Evolutionary conservation across 2,113 vertebrate genomes (phyloP), one percentile per base, ranked within the genome.

Genomic region (Rhinoptilus africanus): DNA sequence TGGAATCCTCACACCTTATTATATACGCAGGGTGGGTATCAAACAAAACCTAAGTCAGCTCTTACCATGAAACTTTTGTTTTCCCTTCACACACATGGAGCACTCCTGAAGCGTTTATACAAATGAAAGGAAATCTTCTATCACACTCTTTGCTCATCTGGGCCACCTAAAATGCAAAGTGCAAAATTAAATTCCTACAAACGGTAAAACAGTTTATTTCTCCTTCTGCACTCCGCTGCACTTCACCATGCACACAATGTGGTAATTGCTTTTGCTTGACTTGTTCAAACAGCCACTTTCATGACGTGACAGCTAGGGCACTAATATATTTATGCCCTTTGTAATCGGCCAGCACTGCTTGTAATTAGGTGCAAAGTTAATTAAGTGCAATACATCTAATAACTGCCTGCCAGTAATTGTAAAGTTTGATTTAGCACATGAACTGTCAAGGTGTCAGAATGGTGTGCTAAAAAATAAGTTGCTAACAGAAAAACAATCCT

Each of bases 351-450:
- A 97, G 96, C 89, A 92, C 91, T 94, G 96, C 97, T 96, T 82
- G 96, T 93, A 96, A 94, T 82, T 95, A 97, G 97, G 94, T 97
- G 93, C 96, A 98, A 98, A 88, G 96, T 98, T 98, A 96, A 98
- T 98, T 97, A 97, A 97, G 92, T 98, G 91, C 95, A 97, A 97
- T 91, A 85, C 81, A 91, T 92, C 97, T 97, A 98, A 98, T 97
- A 97, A 97, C 75, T 75, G 79, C 94, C 97, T 98, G 97, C 98
- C 97, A 98, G 97, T 96, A 98, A 97, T 91, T 98, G 89, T 98
- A 98, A 98, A 97, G 97, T 98, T 97, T 97, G 98, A 98, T 97
- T 98, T 96, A 87, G 82, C 59, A 39, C 59, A 90, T 90, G 93
- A 98, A 97, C 96, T 91, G 96, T 93, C 60, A 92, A 97, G 66